Evolutionary conservation across 2,113 vertebrate species (phyloP).

Genomic region (Argyrosomus japonicus): DNA sequence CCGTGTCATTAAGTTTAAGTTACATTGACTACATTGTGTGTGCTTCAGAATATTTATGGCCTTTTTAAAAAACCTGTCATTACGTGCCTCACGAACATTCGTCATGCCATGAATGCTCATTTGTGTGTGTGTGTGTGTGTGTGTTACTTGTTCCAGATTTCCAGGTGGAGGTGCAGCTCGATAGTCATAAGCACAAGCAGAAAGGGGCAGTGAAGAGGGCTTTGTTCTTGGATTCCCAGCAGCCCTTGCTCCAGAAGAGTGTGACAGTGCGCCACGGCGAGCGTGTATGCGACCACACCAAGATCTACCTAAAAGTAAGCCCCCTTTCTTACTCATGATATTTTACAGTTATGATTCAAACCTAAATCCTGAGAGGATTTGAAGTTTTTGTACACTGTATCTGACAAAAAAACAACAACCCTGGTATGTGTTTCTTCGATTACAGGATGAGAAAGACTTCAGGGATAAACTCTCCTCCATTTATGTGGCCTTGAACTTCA

Average conservation of each 20-base stretch:
- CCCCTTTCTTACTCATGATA: not conserved
- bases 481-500: conserved; percentile 90
- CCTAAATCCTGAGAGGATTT: no score
- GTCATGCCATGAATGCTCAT: conserved; percentile 61
- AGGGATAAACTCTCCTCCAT: conserved; percentile 94
- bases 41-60: conserved; percentile 34
- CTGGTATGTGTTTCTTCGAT: conserved; percentile 24
- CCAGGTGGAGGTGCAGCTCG: conserved; percentile 89
- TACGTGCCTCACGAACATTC: conserved; percentile 41
- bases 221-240: conserved; percentile 87
- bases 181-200: conserved; percentile 90
- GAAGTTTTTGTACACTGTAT: not conserved
- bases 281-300: conserved; percentile 85
- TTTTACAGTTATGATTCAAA: no score
- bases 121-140: conserved; percentile 62
- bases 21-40: conserved; percentile 53
- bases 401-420: not conserved
- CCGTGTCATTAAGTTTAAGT: conserved; percentile 21
- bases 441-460: conserved; percentile 92
- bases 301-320: conserved; percentile 89
- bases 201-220: conserved; percentile 88
- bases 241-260: conserved; percentile 79
- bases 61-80: conserved; percentile 48
- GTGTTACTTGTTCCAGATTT: conserved; percentile 83
- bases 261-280: conserved; percentile 83